Conservation (phyloP, 2,113 vertebrate genomes). For the Strix aluco region DNA sequence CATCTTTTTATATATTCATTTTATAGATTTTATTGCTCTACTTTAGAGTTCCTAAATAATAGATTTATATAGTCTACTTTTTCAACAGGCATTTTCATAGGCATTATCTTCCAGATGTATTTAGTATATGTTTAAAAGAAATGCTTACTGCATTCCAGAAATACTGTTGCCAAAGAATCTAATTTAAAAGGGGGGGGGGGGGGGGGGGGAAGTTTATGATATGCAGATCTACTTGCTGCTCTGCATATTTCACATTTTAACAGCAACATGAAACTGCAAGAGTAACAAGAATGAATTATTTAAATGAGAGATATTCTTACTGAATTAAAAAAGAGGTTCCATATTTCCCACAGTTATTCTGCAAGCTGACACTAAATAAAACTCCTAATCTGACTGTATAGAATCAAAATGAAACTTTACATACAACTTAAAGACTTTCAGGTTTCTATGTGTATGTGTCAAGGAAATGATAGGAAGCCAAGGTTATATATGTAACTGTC, state of each 20-base stretch:
- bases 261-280: not conserved
- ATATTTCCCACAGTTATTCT: not conserved
- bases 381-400: not conserved
- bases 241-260: not conserved
- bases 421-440: not conserved
- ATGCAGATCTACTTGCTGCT: not conserved
- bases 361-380: not conserved
- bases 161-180: not conserved
- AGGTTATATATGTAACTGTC: not conserved
- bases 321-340: not conserved
- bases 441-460: not conserved
- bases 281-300: not conserved
- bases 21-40: conserved; percentile 45
- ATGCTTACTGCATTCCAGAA: not conserved
- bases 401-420: not conserved
- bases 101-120: conserved; percentile 32
- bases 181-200: not conserved
- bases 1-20: conserved; percentile 41
- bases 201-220: not conserved
- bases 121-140: conserved; percentile 23
- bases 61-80: conserved; percentile 18
- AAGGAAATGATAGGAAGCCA: not conserved
- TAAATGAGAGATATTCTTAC: not conserved
- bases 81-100: conserved; percentile 7
- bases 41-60: conserved; percentile 42